These are phyloP conservation scores for Cassiopea xamachana DNA, from an alignment of 30 jellyfish, hydroid and myxozoan species.

Conservation along the genomic window DNA sequence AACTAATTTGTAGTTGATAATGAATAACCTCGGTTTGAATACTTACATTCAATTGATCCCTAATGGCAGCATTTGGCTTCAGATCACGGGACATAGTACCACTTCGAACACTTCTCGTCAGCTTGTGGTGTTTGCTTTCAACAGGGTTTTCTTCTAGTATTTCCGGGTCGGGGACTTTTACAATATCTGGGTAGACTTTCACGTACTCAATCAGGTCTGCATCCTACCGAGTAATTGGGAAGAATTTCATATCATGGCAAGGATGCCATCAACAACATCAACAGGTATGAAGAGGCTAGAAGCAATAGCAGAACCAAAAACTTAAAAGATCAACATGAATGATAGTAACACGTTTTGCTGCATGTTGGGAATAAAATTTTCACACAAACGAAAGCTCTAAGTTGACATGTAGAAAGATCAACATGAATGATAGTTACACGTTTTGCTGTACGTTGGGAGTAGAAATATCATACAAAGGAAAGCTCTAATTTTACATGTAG, in stretches of 20 bases:
- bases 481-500: too few relatives aligned
- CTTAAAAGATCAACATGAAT: too few relatives aligned
- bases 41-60: slow-evolving; percentile 92
- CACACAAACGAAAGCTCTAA: too few relatives aligned
- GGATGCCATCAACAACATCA: background rate
- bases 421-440: too few relatives aligned
- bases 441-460: too few relatives aligned
- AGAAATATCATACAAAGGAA: too few relatives aligned
- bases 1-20: background rate
- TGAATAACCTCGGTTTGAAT: background rate
- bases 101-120: slow-evolving; percentile 96
- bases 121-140: slow-evolving; percentile 97
- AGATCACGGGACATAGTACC: slow-evolving; percentile 98
- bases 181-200: slow-evolving; percentile 98
- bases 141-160: slow-evolving; percentile 94
- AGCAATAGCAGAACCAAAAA: background rate
- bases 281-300: background rate
- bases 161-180: slow-evolving; percentile 93
- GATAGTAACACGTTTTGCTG: too few relatives aligned
- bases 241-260: background rate
- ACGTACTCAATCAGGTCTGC: slow-evolving; percentile 98
- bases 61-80: slow-evolving; percentile 96
- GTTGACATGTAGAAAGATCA: too few relatives aligned
- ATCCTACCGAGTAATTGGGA: slow-evolving; percentile 72
- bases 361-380: too few relatives aligned